These are phyloP conservation scores for Leucosticte australis DNA, from an alignment of 2,113 vertebrate species.

Conservation along the genomic window DNA sequence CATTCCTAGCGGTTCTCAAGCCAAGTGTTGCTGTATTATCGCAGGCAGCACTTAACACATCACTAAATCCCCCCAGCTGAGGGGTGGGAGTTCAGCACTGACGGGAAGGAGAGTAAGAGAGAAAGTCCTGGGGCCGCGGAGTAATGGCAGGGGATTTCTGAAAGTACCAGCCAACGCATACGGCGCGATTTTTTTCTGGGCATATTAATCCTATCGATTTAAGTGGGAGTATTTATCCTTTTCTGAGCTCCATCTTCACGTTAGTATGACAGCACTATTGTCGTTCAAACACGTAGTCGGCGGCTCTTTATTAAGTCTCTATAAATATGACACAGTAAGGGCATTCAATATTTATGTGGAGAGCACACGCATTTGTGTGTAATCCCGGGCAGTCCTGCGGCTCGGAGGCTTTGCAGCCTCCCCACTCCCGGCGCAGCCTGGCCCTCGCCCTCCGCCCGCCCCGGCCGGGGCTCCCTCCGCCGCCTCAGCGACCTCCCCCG, in stretches of 20 bases:
- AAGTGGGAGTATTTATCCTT: background rate
- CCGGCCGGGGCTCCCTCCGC: constrained; percentile 16
- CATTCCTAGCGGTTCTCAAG: background rate
- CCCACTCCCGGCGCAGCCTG: background rate
- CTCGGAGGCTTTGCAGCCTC: background rate
- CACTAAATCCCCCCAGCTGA: background rate
- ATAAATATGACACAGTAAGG: background rate
- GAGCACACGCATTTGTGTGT: background rate
- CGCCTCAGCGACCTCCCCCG: constrained; percentile 61
- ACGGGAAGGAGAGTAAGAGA: background rate
- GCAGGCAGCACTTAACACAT: background rate
- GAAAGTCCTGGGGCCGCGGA: background rate
- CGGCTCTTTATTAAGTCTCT: background rate
- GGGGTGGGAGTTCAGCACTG: background rate
- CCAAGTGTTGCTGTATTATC: background rate
- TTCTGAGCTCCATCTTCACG: background rate
- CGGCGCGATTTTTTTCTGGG: background rate
- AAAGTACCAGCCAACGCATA: background rate
- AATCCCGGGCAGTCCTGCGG: constrained; percentile 10
- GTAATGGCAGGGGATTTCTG: background rate
- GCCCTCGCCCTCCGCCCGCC: background rate
- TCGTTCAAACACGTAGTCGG: background rate
- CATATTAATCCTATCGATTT: background rate
- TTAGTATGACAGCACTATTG: constrained; percentile 12
- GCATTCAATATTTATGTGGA: background rate